Percentiles rank a stretch among this genome's conserved stretches.
Evolutionary conservation across 2,797 vertebrate species (phyloP).

Genomic region (Vultur gryphus): DNA sequence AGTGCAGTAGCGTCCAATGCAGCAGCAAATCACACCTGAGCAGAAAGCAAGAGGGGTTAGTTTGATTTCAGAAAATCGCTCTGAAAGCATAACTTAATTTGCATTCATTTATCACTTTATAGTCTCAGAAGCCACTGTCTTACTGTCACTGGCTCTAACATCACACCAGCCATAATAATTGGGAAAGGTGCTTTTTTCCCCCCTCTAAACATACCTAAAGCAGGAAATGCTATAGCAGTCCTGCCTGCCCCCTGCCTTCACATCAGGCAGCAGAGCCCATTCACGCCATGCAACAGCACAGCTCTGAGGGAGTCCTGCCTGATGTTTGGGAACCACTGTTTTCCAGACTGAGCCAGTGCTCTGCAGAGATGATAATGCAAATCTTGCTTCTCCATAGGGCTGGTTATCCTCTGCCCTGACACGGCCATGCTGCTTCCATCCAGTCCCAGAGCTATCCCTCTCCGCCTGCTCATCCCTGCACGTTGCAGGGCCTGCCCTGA

Average conservation of each 20-base stretch:
- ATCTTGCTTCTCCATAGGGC: neutral
- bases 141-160: neutral
- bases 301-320: neutral
- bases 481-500: neutral
- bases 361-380: neutral
- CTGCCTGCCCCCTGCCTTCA: neutral
- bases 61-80: neutral
- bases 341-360: neutral
- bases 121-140: neutral
- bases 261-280: neutral
- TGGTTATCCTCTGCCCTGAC: neutral
- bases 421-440: neutral
- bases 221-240: neutral
- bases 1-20: neutral
- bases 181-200: neutral
- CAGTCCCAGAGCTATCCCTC: neutral
- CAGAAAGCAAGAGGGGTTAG: neutral
- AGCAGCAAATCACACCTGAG: neutral
- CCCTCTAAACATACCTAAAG: neutral
- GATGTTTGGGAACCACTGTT: neutral
- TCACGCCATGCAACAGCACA: too few species aligned
- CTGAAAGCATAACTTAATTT: neutral
- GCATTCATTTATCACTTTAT: neutral
- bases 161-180: neutral
- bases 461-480: fast-evolving